Evolutionary conservation across 2,888 invertebrate genomes (phyloP).

Genomic region (Gari tellinella): DNA sequence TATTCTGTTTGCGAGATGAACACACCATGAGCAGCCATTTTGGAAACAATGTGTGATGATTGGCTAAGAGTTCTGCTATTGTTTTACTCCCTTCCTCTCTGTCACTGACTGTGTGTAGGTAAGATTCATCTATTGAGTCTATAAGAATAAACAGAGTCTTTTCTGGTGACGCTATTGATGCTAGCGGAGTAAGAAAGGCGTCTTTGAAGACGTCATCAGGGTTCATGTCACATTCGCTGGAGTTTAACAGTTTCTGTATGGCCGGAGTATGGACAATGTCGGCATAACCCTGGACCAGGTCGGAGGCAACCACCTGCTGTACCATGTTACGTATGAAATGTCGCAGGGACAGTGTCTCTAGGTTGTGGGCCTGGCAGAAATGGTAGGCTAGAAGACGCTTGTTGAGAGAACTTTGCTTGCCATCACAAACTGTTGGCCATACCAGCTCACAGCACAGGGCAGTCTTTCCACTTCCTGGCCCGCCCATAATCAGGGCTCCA

Average conservation of each 20-base stretch:
- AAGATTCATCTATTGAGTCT: conserved; percentile 94
- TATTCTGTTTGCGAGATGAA: conserved; percentile 91
- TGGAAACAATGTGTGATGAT: conserved; percentile 95
- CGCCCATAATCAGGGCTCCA: conserved; percentile 94
- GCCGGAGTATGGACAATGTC: conserved; percentile 89
- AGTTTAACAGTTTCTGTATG: conserved; percentile 88
- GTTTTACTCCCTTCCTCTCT: conserved; percentile 78
- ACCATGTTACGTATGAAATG: conserved; percentile 89
- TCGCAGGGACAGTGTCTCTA: conserved; percentile 90
- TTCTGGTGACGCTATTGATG: conserved; percentile 92
- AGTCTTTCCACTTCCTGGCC: conserved; percentile 97
- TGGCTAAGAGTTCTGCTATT: conserved; percentile 90
- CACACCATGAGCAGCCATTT: conserved; percentile 96
- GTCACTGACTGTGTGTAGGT: conserved; percentile 76
- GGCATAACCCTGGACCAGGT: conserved; percentile 74
- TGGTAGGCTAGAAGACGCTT: conserved; percentile 93
- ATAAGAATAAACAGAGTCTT: conserved; percentile 94
- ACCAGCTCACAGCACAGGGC: conserved; percentile 83
- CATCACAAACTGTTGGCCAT: conserved; percentile 89
- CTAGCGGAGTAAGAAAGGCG: conserved; percentile 93
- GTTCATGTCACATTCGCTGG: conserved; percentile 92
- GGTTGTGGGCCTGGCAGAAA: conserved; percentile 87
- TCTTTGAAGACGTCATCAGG: conserved; percentile 96
- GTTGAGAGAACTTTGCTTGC: conserved; percentile 87
- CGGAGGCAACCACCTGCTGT: conserved; percentile 88